A percentile compares a stretch with the other conserved stretches of the same genome.
Evolutionary conservation across 1,140 invertebrate species (phyloP).

Genomic region (Stenopsyche tienmushanensis): DNA sequence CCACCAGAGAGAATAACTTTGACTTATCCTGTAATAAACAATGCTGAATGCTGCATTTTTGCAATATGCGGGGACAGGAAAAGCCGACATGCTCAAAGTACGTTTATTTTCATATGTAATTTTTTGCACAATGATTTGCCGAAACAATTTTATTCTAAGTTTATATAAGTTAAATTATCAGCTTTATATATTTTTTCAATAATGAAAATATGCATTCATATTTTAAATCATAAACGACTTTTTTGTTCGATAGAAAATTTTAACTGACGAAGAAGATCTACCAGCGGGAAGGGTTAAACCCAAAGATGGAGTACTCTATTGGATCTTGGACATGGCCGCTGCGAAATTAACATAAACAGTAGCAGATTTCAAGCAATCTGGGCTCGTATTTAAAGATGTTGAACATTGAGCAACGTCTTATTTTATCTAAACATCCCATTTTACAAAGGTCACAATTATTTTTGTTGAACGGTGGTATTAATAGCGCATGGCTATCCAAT

Average conservation of each 20-base stretch:
- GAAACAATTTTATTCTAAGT: slow-evolving; percentile 10
- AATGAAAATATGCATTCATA: not conserved
- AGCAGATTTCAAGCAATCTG: no score
- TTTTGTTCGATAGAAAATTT: slow-evolving; percentile 74
- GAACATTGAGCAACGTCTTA: no score
- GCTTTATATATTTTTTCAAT: no score
- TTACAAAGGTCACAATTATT: no score
- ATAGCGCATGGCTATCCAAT: no score
- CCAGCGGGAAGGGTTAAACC: slow-evolving; percentile 74
- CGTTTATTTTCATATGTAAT: slow-evolving; percentile 32
- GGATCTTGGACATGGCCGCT: slow-evolving; percentile 71
- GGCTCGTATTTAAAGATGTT: no score
- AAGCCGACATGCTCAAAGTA: slow-evolving; percentile 90
- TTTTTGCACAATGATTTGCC: not conserved
- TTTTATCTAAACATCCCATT: no score
- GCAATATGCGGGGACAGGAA: slow-evolving; percentile 78
- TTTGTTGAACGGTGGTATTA: no score
- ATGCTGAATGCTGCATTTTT: slow-evolving; percentile 81
- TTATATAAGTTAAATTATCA: no score
- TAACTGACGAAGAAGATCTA: slow-evolving; percentile 70
- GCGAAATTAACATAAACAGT: not conserved
- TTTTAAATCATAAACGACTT: no score
- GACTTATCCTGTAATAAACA: slow-evolving; percentile 91
- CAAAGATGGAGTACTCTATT: slow-evolving; percentile 67
- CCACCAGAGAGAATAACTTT: slow-evolving; percentile 89